Evolutionary conservation across 2,797 vertebrate genomes (phyloP), one percentile per base, ranked within the genome.

Genomic region (Balearica regulorum): DNA sequence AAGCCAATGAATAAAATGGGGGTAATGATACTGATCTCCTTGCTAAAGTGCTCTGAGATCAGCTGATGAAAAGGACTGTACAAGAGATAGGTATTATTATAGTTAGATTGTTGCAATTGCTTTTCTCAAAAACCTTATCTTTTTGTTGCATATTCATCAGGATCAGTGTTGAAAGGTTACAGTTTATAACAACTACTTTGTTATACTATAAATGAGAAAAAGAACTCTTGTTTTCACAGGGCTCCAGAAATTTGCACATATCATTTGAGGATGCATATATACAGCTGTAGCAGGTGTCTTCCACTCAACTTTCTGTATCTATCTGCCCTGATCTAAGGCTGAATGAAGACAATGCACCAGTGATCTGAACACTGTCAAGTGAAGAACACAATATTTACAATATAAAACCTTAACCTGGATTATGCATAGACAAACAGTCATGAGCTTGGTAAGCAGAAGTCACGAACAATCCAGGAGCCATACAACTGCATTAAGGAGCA

Each of bases 1-100:
- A 93, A 94, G 90, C 93, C 94, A 96, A 83, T 96, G 98, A 97
- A 89, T 97, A 97, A 98, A 97, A 97, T 97, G 96, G 93, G 95
- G 94, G 82, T 95, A 97, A 97, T 97, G 96, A 97, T 96, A 97
- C 97, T 82, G 97, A 96, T 96, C 97, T 97, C 76, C 54, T 96
- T 95, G 96, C 94, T 96, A 94, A 96, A 96, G 95, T 84, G 72
- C 94, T 90, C 87, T 94, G 96, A 96, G 83, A 93, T 93, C 95
- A 94, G 91, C 69, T 72, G 96, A 96, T 97, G 96, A 97, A 97
- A 97, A 96, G 94, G 65, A 88, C 62, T 88, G 83, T 79, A 94
- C 69, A 96, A 96, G 91, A 95, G 91, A 66, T 86, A 95, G 95
- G 93, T 96, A 97, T 86, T 94, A 93, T 97, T 91, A 88, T 90